Percentiles rank a stretch among this genome's conserved stretches.
Conservation (phyloP, 2,797 vertebrate species). For the Psittacula echo region DNA sequence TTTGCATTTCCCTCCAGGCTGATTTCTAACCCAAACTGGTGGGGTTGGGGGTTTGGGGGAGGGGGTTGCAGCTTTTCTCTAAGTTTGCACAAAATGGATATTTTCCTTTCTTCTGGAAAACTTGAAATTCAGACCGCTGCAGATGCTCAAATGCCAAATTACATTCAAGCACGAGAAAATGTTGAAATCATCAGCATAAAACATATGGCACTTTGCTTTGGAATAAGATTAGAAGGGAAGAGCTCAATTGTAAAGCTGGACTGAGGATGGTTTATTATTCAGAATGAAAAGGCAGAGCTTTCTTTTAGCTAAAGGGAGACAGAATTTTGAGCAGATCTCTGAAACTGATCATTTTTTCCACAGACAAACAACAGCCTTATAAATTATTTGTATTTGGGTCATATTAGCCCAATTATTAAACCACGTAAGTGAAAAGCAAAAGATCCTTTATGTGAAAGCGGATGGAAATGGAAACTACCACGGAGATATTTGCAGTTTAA, state of each 20-base stretch:
- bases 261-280: neutral
- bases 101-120: neutral
- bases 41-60: neutral
- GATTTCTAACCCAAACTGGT: neutral
- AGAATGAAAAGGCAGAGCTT: neutral
- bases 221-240: constrained; percentile 5
- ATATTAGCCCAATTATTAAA: neutral
- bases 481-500: neutral
- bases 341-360: neutral
- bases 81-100: neutral
- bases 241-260: constrained; percentile 3
- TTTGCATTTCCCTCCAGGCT: constrained; percentile 41
- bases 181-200: neutral
- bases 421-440: neutral
- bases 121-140: neutral
- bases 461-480: neutral
- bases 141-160: neutral
- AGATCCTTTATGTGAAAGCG: neutral
- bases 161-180: neutral
- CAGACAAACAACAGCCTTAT: neutral
- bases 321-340: constrained; percentile 2
- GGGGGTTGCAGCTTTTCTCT: neutral
- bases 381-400: neutral
- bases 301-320: neutral
- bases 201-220: constrained; percentile 16